phyloP scores from a whole-genome alignment of 1,140 invertebrate species.

The Sarcophaga bullata region DNA sequence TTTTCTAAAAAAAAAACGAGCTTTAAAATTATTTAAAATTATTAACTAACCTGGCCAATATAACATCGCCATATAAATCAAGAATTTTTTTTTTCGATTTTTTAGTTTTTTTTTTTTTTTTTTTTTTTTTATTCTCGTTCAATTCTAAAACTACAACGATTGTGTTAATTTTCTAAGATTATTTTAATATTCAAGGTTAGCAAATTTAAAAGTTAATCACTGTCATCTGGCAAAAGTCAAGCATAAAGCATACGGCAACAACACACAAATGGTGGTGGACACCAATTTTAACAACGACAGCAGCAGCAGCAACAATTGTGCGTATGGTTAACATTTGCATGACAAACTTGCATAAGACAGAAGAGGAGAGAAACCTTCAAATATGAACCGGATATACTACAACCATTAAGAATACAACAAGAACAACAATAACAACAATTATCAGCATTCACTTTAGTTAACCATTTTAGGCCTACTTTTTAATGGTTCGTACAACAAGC shows the following conservation, averaged over 20 bases:
- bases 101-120: neutral
- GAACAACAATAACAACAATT: slow-evolving; percentile 30
- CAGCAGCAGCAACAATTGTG: neutral
- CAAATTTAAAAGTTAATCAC: no score
- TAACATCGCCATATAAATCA: no score
- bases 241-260: no score
- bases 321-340: slow-evolving; percentile 28
- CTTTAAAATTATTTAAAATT: no score
- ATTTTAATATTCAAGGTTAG: no score
- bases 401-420: slow-evolving; percentile 14
- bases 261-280: neutral
- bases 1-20: no score
- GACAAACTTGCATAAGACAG: neutral
- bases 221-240: no score
- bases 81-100: no score
- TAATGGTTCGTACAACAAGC: neutral
- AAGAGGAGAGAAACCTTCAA: slow-evolving; percentile 17
- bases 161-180: no score
- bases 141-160: no score
- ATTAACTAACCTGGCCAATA: no score
- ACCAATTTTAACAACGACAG: neutral
- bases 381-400: slow-evolving; percentile 38
- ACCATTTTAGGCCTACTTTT: slow-evolving; percentile 18
- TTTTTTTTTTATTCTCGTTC: neutral
- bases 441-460: slow-evolving; percentile 16